Conservation (phyloP, 2,888 invertebrate genomes). For the Aleiodes alternator region DNA sequence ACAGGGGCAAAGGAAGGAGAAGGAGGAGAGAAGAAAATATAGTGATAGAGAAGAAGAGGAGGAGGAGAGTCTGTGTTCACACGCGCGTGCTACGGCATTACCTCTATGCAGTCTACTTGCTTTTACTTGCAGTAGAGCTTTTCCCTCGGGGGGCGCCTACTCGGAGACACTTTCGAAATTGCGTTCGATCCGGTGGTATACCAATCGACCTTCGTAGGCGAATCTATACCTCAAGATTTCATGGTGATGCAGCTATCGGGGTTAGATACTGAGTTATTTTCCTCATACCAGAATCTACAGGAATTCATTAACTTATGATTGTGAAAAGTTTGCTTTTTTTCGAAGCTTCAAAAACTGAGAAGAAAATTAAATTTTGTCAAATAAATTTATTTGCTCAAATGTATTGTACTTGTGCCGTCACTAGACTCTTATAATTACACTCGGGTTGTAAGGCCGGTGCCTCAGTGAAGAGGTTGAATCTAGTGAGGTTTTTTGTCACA, state of each 20-base stretch:
- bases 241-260: background rate
- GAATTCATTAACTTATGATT: background rate
- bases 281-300: background rate
- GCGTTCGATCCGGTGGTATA: slow-evolving; percentile 60
- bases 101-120: slow-evolving; percentile 32
- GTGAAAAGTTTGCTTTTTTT: too few relatives aligned
- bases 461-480: too few relatives aligned
- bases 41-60: slow-evolving; percentile 3
- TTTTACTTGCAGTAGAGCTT: slow-evolving; percentile 51
- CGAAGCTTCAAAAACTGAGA: too few relatives aligned
- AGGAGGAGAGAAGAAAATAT: slow-evolving; percentile 29
- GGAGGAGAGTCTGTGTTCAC: slow-evolving; percentile 21
- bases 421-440: too few relatives aligned
- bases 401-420: too few relatives aligned
- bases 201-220: slow-evolving; percentile 44
- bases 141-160: slow-evolving; percentile 63
- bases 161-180: slow-evolving; percentile 71
- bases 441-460: too few relatives aligned
- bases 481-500: too few relatives aligned
- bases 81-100: slow-evolving; percentile 37
- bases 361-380: too few relatives aligned
- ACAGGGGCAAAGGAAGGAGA: slow-evolving; percentile 3
- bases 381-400: too few relatives aligned
- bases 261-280: slow-evolving; percentile 14
- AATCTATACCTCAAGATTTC: slow-evolving; percentile 52